Evolutionary conservation across 1,140 invertebrate species (phyloP), one percentile per base, ranked within the genome.

Genomic region (Sarcophaga bullata): DNA sequence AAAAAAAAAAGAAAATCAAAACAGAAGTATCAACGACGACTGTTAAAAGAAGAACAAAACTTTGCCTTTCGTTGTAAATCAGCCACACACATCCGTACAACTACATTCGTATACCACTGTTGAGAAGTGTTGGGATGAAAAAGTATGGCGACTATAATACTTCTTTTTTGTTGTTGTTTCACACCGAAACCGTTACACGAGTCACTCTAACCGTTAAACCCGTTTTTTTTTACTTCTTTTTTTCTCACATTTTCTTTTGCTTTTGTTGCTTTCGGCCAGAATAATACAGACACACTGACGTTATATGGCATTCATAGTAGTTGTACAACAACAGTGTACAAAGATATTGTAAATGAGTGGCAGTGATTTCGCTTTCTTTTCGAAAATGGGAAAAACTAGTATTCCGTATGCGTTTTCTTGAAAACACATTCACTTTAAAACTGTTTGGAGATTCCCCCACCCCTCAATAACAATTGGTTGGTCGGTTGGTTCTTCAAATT

Each of bases 361-460:
- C 8, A 19, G 37, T 73, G 48, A 78, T 78, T 78, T 78, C 75
- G 75, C 75, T 78, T 78, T 78, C 75, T 78, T 78, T 78, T 78
- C 49, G 49, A 78, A 78, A 78, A 49, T 37, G 25, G 25, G 25
- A 37, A 37, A 37, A 37, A 37, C 25, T 37, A 2, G 25, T 37
- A 37, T 37, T 37, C 4, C 25, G 25, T 37, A 37, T 37, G 1
- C 25, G 25, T 37, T 37, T 37, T 37, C 25, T 1, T 37, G 25
- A 37, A 37, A 37, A 37, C 25, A 37, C 25, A 37, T 37, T 37
- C 25, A 37, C 25, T 37, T 37, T 37, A 37, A 37, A 37, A 37
- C n/a, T n/a, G n/a, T 37, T 37, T 37, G 25, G 25, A 37, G 4
- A 37, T 37, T 37, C 25, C 25, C 25, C 25, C 4, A 37, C 25